These are phyloP conservation scores for Plecturocebus donacophilus DNA, from an alignment of 2,113 vertebrate genomes.

Conservation along the genomic window DNA sequence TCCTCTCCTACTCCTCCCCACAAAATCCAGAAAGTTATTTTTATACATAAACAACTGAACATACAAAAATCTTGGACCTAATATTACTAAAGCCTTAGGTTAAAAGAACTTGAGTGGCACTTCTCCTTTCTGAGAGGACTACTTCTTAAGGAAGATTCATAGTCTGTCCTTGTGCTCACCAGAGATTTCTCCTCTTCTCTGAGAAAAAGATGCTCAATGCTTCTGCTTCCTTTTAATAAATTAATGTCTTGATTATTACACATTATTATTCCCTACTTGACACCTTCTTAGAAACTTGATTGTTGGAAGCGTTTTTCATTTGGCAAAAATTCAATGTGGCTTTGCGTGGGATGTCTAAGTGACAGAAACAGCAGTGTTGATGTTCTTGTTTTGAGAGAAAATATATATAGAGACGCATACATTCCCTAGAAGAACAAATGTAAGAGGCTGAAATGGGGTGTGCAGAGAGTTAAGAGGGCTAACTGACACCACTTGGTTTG, in stretches of 20 bases:
- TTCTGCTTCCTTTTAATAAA: slow-evolving; percentile 30
- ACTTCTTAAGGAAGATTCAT: neutral
- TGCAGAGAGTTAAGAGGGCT: neutral
- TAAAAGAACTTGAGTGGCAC: neutral
- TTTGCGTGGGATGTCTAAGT: slow-evolving; percentile 61
- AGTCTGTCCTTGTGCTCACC: neutral
- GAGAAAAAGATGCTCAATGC: neutral
- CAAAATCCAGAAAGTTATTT: neutral
- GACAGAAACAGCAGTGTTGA: slow-evolving; percentile 50
- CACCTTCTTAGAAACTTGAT: slow-evolving; percentile 66
- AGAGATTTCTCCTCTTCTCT: neutral
- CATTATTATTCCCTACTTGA: slow-evolving; percentile 67
- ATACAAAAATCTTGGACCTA: slow-evolving; percentile 33
- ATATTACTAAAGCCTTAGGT: neutral
- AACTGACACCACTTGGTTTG: neutral
- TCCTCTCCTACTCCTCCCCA: neutral
- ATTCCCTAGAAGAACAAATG: slow-evolving; percentile 35
- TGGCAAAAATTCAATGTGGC: slow-evolving; percentile 72
- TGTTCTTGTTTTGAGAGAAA: slow-evolving; percentile 35
- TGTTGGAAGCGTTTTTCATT: slow-evolving; percentile 62
- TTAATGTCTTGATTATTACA: slow-evolving; percentile 14
- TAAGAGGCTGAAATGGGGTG: neutral
- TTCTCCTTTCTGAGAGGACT: neutral
- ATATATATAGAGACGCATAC: neutral
- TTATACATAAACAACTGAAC: neutral